phyloP scores from a whole-genome alignment of 2,113 vertebrate species.

The Lepisosteus oculatus region DNA sequence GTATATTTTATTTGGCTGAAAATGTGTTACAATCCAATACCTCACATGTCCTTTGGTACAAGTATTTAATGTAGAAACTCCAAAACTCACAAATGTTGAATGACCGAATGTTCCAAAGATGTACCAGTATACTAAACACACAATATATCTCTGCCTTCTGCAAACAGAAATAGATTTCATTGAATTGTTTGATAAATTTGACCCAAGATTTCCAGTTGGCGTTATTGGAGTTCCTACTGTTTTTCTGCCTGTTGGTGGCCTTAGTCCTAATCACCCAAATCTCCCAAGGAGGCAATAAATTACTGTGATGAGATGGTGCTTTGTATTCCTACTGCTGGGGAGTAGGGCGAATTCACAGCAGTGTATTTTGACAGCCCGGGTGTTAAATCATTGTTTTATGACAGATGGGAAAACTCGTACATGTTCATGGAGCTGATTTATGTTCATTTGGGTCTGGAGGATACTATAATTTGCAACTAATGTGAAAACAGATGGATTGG shows the following conservation, averaged over 20 bases:
- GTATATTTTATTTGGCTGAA: constrained; percentile 98
- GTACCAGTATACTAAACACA: constrained; percentile 84
- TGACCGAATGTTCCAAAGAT: constrained; percentile 86
- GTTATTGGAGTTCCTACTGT: constrained; percentile 96
- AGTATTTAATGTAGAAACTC: constrained; percentile 96
- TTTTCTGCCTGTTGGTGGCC: constrained; percentile 99
- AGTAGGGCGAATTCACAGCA: constrained; percentile 80
- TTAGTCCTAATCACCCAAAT: constrained; percentile 88
- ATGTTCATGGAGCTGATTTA: constrained; percentile 90
- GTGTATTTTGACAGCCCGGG: constrained; percentile 91
- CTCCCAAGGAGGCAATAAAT: constrained; percentile 98
- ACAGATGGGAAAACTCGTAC: constrained; percentile 92
- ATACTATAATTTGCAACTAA: constrained; percentile 90
- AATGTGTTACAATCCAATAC: constrained; percentile 76
- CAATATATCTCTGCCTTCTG: constrained; percentile 88
- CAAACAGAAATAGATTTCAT: constrained; percentile 96
- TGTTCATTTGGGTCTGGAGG: constrained; percentile 92
- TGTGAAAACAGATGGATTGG: constrained; percentile 98
- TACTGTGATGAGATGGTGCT: constrained; percentile 89
- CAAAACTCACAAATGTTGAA: constrained; percentile 94
- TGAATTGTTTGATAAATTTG: constrained; percentile 98
- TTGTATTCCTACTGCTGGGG: constrained; percentile 87
- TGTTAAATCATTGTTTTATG: constrained; percentile 99
- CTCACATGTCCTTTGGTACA: constrained; percentile 86
- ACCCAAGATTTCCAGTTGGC: constrained; percentile 91